Base-by-base conservation (phyloP, 1,140 invertebrate genomes). In the Hycleus phaleratus region DNA sequence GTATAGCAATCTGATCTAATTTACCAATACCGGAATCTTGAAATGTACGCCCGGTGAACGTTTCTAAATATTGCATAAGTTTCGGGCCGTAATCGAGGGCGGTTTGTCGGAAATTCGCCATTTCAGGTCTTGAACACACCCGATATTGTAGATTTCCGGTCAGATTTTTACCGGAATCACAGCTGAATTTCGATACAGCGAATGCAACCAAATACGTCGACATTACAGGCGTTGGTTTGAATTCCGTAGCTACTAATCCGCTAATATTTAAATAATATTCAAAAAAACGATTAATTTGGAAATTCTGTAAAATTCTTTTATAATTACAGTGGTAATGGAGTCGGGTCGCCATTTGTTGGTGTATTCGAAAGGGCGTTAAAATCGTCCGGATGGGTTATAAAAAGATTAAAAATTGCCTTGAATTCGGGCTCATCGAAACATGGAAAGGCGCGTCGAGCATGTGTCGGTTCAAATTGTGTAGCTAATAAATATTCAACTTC, bases 201-300 rank as follows among this genome's bases (percentile, higher is more conserved):
- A 90, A 85, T 1, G 88, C 87, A 8, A 92, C 72, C 6, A 91
- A 73, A 66, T 93, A 92, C 1, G 88, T 85, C 2, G 87, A 86
- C 84, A 91, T 90, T n/a, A 38, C 12, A 1, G 59, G 59, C n/a
- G 67, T 68, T 59, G 10, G 79, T 0, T 77, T 62, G 66, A 90
- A 91, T 60, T 88, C 84, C 45, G 84, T 49, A 6, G 54, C 4
- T 7, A 42, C 11, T 42, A 11, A n/a, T 7, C 9, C 40, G 10
- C 11, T 11, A 10, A 11, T 18, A 18, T 18, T 18, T 1, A 11
- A 42, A 10, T 42, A 11, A 18, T 18, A 18, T 18, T 18, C 9
- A 42, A 6, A 11, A 11, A 42, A 42, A 2, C 4, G 10, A 42
- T 42, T 42, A 42, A 42, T 4, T n/a, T 4, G 9, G 40, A 39